These are phyloP conservation scores for Hemichromis elongatus DNA, from an alignment of 2,113 vertebrate species.

Conservation along the genomic window DNA sequence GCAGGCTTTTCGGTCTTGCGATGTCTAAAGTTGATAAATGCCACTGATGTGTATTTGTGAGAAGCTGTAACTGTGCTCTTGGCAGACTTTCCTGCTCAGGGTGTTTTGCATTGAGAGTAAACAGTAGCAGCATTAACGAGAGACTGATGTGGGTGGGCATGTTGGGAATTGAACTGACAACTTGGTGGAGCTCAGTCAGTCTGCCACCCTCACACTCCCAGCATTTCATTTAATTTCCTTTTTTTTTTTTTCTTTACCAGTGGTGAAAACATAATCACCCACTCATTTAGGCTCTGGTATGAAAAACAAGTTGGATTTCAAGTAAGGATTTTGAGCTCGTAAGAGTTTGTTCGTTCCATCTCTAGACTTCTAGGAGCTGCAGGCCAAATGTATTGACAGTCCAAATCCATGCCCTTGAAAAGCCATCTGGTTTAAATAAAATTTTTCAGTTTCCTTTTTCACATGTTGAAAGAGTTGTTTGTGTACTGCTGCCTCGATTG, in stretches of 20 bases:
- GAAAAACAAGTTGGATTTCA: neutral
- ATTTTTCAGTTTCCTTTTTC: neutral
- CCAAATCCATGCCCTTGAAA: neutral
- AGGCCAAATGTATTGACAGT: neutral
- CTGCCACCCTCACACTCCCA: neutral
- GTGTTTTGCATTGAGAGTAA: conserved; percentile 36
- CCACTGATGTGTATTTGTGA: conserved; percentile 7
- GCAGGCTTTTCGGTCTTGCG: conserved; percentile 22
- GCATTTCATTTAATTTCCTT: neutral
- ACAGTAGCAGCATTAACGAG: conserved; percentile 26
- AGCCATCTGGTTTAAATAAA: neutral
- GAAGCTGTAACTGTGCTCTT: neutral
- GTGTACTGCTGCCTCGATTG: neutral
- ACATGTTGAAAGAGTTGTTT: neutral
- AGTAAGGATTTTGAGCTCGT: neutral
- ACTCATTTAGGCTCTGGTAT: neutral
- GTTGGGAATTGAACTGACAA: conserved; percentile 44
- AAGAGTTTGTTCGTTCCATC: neutral
- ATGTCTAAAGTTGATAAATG: conserved; percentile 47
- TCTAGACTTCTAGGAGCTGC: neutral
- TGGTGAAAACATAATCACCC: neutral
- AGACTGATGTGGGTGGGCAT: conserved; percentile 32
- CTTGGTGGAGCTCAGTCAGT: neutral
- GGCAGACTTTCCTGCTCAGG: neutral
- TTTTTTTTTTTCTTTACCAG: rapidly evolving